Conservation (phyloP, 2,888 invertebrate genomes). For the Hirtodrosophila confusa region DNA sequence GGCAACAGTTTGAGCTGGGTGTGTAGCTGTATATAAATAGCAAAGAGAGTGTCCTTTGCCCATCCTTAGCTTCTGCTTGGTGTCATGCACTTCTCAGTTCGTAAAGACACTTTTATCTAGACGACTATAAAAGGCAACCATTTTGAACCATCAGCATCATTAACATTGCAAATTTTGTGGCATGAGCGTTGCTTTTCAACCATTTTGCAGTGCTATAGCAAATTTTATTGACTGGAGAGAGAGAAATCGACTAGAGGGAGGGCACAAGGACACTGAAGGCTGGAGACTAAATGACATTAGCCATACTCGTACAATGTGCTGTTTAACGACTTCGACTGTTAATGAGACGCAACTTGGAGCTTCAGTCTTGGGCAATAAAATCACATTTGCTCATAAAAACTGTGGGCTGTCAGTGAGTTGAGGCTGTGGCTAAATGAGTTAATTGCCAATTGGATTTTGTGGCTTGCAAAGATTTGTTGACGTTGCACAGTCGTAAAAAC, state of each 20-base stretch:
- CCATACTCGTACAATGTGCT: constrained; percentile 57
- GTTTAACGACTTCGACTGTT: constrained; percentile 76
- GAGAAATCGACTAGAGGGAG: constrained; percentile 4
- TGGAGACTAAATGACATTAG: constrained; percentile 48
- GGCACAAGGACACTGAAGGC: neutral
- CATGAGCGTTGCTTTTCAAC: constrained; percentile 16
- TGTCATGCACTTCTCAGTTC: constrained; percentile 48
- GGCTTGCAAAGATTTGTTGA: constrained; percentile 65
- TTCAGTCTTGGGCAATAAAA: constrained; percentile 57
- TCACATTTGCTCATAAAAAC: constrained; percentile 69
- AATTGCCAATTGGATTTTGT: constrained; percentile 77
- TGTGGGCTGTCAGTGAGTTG: constrained; percentile 20
- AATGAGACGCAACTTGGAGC: constrained; percentile 66
- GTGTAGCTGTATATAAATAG: neutral
- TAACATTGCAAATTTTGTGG: constrained; percentile 56
- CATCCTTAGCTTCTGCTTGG: neutral
- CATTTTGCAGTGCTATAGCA: constrained; percentile 22
- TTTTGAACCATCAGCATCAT: constrained; percentile 46
- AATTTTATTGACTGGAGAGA: constrained; percentile 62
- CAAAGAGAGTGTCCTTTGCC: neutral
- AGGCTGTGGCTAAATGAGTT: constrained; percentile 67
- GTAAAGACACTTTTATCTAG: constrained; percentile 47
- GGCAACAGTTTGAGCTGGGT: too few species aligned
- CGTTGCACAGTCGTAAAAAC: constrained; percentile 63
- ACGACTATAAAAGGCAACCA: constrained; percentile 42